These are phyloP conservation scores for Pristionchus pacificus DNA, from an alignment of 1,140 invertebrate genomes.

Conservation along the genomic window DNA sequence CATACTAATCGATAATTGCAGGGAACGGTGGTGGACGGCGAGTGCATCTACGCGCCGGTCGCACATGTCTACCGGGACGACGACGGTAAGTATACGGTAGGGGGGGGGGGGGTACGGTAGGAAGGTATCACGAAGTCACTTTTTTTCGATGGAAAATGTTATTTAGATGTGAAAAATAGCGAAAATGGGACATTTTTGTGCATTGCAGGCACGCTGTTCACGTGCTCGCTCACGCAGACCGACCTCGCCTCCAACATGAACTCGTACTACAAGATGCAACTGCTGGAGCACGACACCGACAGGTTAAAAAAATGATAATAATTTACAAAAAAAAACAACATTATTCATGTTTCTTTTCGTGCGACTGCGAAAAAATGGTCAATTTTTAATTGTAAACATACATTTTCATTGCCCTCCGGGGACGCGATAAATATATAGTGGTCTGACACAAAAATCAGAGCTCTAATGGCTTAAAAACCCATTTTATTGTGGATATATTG, in stretches of 20 bases:
- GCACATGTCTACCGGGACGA: conserved; percentile 15
- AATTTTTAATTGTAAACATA: no score
- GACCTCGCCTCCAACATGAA: conserved; percentile 63
- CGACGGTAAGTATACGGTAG: background rate
- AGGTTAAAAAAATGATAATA: background rate
- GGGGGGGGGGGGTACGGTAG: no score
- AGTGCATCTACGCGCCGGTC: conserved; percentile 1
- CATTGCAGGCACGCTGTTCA: conserved; percentile 12
- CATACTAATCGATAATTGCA: no score
- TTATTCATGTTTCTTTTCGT: background rate
- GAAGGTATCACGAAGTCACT: no score
- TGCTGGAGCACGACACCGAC: conserved; percentile 72
- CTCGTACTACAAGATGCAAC: conserved; percentile 88
- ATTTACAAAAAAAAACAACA: background rate
- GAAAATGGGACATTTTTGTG: background rate
- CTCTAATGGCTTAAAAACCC: no score
- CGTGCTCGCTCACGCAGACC: conserved; percentile 15
- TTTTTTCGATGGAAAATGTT: background rate
- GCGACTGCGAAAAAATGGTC: no score
- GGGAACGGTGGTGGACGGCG: conserved; percentile 21
- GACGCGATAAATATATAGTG: no score
- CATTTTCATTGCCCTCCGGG: no score
- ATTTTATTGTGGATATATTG: no score
- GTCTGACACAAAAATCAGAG: no score
- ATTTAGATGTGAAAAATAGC: background rate